These are phyloP conservation scores for Heliconius ismenius DNA, from an alignment of 2,888 invertebrate species.

Conservation along the genomic window DNA sequence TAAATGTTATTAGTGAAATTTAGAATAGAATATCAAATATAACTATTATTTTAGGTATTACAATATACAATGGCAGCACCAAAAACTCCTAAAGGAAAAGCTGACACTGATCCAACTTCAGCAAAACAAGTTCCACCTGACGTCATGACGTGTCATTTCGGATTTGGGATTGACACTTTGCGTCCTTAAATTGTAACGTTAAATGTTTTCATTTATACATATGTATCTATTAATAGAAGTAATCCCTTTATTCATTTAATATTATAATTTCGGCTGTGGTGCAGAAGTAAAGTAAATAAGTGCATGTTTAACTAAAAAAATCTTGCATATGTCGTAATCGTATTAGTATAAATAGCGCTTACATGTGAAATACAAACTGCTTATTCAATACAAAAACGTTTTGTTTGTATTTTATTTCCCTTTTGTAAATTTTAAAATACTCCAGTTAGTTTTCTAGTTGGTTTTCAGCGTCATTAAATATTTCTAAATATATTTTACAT, in stretches of 20 bases:
- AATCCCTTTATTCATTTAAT: background rate
- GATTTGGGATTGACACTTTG: conserved; percentile 70
- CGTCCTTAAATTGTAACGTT: background rate
- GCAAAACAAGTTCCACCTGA: conserved; percentile 66
- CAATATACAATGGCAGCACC: conserved; percentile 59
- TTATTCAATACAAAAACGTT: background rate
- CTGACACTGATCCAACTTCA: conserved; percentile 54
- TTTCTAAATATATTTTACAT: too few relatives aligned
- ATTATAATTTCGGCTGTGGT: background rate
- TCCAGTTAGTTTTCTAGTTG: too few relatives aligned
- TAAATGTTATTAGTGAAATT: background rate
- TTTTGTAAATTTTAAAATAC: background rate
- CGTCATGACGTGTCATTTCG: conserved; percentile 76
- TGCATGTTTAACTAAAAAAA: too few relatives aligned
- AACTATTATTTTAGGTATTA: conserved; percentile 54
- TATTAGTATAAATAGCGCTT: background rate
- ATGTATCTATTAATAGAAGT: background rate
- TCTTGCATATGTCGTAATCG: background rate
- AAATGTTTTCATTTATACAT: background rate
- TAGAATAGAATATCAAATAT: background rate
- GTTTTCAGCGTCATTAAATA: too few relatives aligned
- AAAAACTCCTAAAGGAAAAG: conserved; percentile 60
- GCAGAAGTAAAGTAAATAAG: background rate
- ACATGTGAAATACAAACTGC: background rate
- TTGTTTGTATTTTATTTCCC: background rate